Evolutionary conservation across 2,888 invertebrate species (phyloP).

Genomic region (Lordiphosa andalusiaca): DNA sequence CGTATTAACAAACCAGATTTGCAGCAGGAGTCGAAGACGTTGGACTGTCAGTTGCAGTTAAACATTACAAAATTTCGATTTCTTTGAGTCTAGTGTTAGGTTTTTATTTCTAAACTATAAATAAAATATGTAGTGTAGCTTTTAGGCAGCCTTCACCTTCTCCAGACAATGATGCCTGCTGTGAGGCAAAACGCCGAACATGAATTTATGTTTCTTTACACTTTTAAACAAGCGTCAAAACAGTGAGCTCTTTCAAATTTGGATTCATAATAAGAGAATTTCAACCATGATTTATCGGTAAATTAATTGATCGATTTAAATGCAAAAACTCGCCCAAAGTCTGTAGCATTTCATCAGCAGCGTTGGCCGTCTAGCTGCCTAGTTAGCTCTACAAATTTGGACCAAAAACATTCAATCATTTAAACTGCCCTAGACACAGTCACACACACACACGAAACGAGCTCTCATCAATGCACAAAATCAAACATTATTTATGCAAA

Average conservation of each 20-base stretch:
- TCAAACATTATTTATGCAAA: slow-evolving; percentile 71
- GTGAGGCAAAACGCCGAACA: too few relatives aligned
- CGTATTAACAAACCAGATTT: too few relatives aligned
- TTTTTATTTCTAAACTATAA: too few relatives aligned
- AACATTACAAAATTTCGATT: too few relatives aligned
- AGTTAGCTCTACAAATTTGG: slow-evolving; percentile 8
- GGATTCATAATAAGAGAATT: neutral
- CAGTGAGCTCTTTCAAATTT: neutral
- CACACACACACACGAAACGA: slow-evolving; percentile 7
- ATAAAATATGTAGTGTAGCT: too few relatives aligned
- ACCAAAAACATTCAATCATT: slow-evolving; percentile 52
- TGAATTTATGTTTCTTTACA: too few relatives aligned
- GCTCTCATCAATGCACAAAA: slow-evolving; percentile 52
- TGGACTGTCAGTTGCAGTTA: too few relatives aligned
- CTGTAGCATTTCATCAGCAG: slow-evolving; percentile 19
- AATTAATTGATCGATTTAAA: slow-evolving; percentile 33
- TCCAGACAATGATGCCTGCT: too few relatives aligned
- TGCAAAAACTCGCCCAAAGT: slow-evolving; percentile 22
- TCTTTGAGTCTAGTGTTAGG: too few relatives aligned
- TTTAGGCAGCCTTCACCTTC: too few relatives aligned
- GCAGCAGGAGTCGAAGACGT: too few relatives aligned
- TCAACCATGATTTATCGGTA: slow-evolving; percentile 15
- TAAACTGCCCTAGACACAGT: slow-evolving; percentile 35
- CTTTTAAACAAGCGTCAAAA: neutral
- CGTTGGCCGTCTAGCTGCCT: slow-evolving; percentile 24